Conservation (phyloP, 1,140 invertebrate species). For the Atopsyche davidsoni region DNA sequence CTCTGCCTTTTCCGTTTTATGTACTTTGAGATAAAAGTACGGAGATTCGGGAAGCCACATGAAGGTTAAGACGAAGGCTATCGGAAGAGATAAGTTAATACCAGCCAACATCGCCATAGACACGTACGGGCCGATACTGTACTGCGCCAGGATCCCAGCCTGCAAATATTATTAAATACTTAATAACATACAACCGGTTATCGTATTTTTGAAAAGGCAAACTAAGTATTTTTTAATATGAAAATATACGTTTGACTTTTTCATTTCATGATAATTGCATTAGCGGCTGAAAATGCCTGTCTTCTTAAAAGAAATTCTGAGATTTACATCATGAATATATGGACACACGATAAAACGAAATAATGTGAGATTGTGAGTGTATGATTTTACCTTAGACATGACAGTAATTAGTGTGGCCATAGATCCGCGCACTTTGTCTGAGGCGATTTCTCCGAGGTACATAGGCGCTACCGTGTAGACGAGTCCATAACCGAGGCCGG, state of each 20-base stretch:
- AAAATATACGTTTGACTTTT: too few relatives aligned
- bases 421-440: conserved; percentile 61
- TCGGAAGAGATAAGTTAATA: conserved; percentile 52
- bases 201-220: too few relatives aligned
- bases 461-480: conserved; percentile 59
- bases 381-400: conserved; percentile 43
- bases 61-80: conserved; percentile 58
- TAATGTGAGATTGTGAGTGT: not conserved
- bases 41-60: conserved; percentile 74
- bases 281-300: too few relatives aligned
- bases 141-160: conserved; percentile 64
- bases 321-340: too few relatives aligned
- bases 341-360: not conserved
- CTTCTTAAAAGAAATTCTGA: too few relatives aligned
- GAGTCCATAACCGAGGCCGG: conserved; percentile 62
- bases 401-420: conserved; percentile 65
- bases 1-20: conserved; percentile 53
- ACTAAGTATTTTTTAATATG: too few relatives aligned
- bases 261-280: too few relatives aligned
- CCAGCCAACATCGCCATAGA: conserved; percentile 52
- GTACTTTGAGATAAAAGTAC: conserved; percentile 58
- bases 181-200: conserved; percentile 2
- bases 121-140: conserved; percentile 57
- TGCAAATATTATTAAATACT: conserved; percentile 33
- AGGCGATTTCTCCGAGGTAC: conserved; percentile 62